Base-by-base conservation (phyloP, 2,888 invertebrate species). In the Electrophaes corylata region DNA sequence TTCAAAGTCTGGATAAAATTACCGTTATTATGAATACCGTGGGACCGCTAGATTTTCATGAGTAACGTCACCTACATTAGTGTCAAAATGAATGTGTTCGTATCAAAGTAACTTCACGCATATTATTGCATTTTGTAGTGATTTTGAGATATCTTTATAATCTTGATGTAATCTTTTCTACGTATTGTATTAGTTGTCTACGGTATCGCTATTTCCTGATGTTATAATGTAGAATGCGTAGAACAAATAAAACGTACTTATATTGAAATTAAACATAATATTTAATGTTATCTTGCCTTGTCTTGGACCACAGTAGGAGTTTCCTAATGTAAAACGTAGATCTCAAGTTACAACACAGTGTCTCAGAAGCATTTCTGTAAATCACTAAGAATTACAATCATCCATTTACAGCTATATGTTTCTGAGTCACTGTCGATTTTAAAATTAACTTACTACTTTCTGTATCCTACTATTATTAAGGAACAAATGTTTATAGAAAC, bases 221-320 rank as follows among this genome's bases (percentile, higher is more conserved):
- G 39, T 57, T 46, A 41, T 56, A 54, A 59, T 52, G 48, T 55
- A 46, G 46, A 41, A 46, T 43, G 41, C 51, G 33, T 56, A 51
- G 60, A 49, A 52, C 43, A 60, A 47, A 43, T 47, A 47, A 33
- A 43, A 19, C 19, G 23, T 39, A 40, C 18, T 19, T 48, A 56
- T 53, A 60, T 50, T 69, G 61, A 57, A 61, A 64, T 60, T 49
- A 47, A 66, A 65, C 61, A 71, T 75, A n/a, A n/a, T n/a, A 74
- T 71, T 74, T 75, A 69, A 58, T 62, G 40, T 67, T 45, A 66
- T 78, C 78, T 80, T 77, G 80, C 79, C 78, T 72, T 70, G 49
- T 68, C 59, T 68, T 59, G 73, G 76, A 75, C 73, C 73, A 76
- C 67, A 52, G 54, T 66, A 63, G 64, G 51, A 48, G 12, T 43